These are phyloP conservation scores for Doris montereyensis DNA, from an alignment of 2,888 invertebrate genomes.

Conservation along the genomic window DNA sequence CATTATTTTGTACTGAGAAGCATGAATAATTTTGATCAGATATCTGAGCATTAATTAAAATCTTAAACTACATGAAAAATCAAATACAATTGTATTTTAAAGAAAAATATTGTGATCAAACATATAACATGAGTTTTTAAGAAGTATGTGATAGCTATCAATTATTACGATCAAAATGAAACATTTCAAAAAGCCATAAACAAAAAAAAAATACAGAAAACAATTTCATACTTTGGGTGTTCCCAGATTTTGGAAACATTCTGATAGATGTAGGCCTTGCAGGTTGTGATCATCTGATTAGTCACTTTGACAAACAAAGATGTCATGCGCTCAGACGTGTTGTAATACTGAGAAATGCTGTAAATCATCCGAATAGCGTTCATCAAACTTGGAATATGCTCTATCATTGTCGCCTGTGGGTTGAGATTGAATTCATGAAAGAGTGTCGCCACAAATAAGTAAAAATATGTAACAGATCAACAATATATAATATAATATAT, in stretches of 20 bases:
- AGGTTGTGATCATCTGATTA: constrained; percentile 98
- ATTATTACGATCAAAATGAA: not conserved
- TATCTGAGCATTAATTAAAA: too few relatives aligned
- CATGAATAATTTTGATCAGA: too few relatives aligned
- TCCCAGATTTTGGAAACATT: constrained; percentile 89
- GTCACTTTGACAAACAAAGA: constrained; percentile 98
- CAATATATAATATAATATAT: too few relatives aligned
- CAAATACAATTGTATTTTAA: too few relatives aligned
- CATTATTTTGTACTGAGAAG: too few relatives aligned
- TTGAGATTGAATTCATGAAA: too few relatives aligned
- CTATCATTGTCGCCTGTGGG: constrained; percentile 84
- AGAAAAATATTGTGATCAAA: too few relatives aligned
- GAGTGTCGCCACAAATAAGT: too few relatives aligned
- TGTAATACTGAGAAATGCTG: constrained; percentile 95
- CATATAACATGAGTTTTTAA: too few relatives aligned
- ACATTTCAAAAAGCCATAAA: not conserved
- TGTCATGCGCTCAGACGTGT: constrained; percentile 95
- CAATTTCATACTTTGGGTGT: constrained; percentile 85
- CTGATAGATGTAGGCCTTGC: constrained; percentile 88
- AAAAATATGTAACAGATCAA: too few relatives aligned
- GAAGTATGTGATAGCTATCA: too few relatives aligned
- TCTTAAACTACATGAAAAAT: too few relatives aligned
- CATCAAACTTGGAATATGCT: constrained; percentile 88
- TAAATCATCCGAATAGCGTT: constrained; percentile 95
- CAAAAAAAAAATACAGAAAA: not conserved